phyloP scores from a whole-genome alignment of 2,888 invertebrate species.

The Cataglyphis rosenhaueri region DNA sequence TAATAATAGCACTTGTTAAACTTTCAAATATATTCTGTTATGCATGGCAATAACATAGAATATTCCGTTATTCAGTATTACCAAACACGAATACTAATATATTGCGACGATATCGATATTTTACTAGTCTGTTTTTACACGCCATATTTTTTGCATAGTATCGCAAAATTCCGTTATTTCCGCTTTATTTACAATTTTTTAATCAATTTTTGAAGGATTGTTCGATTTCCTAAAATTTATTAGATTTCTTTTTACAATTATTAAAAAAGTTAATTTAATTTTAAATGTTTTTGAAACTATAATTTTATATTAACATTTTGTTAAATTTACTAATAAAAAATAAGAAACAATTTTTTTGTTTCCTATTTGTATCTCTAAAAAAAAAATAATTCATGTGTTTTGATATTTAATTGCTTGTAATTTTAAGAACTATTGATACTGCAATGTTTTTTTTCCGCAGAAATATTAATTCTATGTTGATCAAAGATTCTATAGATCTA shows the following conservation, averaged over 20 bases:
- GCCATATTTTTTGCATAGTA: not conserved
- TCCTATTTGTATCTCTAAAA: not conserved
- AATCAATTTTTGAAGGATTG: not conserved
- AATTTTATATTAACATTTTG: not conserved
- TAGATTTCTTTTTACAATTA: not conserved
- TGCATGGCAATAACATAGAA: not conserved
- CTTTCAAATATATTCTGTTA: slow-evolving; percentile 3
- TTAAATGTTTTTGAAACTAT: not conserved
- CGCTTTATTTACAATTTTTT: not conserved
- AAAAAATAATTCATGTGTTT: not conserved
- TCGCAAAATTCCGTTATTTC: not conserved
- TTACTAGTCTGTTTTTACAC: not conserved
- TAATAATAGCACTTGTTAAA: not conserved
- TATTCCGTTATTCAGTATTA: slow-evolving; percentile 26
- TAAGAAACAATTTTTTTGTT: not conserved
- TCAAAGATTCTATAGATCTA: not conserved
- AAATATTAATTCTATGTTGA: not conserved
- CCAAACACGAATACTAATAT: not conserved
- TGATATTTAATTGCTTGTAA: not conserved
- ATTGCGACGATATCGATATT: slow-evolving; percentile 22
- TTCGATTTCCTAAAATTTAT: not conserved
- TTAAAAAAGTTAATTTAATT: not conserved
- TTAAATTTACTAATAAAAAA: not conserved
- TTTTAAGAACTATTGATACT: not conserved
- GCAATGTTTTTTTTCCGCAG: no score